Evolutionary conservation across 1,140 invertebrate genomes (phyloP), one percentile per base, ranked within the genome.

Genomic region (Rhyzopertha dominica): DNA sequence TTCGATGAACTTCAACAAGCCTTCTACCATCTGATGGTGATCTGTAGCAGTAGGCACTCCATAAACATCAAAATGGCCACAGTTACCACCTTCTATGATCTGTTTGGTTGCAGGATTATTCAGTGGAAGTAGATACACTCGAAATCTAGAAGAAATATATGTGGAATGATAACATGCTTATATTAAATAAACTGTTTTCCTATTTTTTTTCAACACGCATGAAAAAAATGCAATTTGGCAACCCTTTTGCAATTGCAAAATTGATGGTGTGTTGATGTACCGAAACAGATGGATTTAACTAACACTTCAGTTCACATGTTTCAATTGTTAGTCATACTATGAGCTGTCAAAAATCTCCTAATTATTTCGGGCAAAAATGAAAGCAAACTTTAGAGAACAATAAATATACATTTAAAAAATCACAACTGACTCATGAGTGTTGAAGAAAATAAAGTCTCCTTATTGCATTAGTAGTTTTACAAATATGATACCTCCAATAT

Each of bases 51-150:
- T 76, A 20, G 73, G 61, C 1, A 75, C 66, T 22, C 74, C 68
- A 60, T 93, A 95, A 31, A 95, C 82, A 67, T 95, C 89, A 62
- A 87, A 92, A 50, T 82, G 79, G n/a, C n/a, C n/a, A n/a, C n/a
- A n/a, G 23, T 76, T 68, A 2, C 76, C 74, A 10, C 81, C 82
- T 25, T 80, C 78, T 1, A 85, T 65, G 29, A 88, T 87, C 60
- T 78, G 80, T 52, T 80, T 84, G 1, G 83, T 85, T 0, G 78
- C 80, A 14, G 76, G 67, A 61, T 82, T 86, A 49, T 79, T 76
- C 4, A 84, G 64, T 2, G 94, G 93, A 29, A 98, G 63, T 4
- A 98, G 63, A 49, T 92, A 85, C 51, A 96, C 85, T 18, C 93
- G 76, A 65, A 93, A 91, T 49, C 62, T 63, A 37, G 26, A 56